Percentiles rank a stretch among this genome's conserved stretches.
Evolutionary conservation across 2,797 vertebrate species (phyloP).

Genomic region (Sebastes oblongus): DNA sequence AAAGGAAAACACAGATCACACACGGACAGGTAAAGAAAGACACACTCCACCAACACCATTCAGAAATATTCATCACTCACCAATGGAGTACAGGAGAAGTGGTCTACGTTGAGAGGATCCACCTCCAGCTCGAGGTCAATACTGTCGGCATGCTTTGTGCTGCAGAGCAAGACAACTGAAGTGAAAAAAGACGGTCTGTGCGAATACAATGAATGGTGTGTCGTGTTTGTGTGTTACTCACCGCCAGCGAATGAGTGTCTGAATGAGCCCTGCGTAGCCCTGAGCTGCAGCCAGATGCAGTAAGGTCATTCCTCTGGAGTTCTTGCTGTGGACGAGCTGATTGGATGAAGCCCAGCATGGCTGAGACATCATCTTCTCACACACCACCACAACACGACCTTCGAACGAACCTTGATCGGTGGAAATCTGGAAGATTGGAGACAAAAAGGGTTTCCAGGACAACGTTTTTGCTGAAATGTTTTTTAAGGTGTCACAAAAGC

Average conservation of each 20-base stretch:
- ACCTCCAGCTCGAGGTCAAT: constrained; percentile 98
- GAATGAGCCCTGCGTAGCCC: constrained; percentile 96
- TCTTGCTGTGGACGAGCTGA: constrained; percentile 96
- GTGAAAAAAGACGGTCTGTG: constrained; percentile 15
- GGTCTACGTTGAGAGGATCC: constrained; percentile 97
- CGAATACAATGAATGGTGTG: not conserved
- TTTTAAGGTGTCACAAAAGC: not conserved
- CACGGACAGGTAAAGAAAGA: constrained; percentile 4
- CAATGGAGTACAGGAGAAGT: constrained; percentile 98
- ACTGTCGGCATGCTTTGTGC: constrained; percentile 96
- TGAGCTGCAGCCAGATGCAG: constrained; percentile 94
- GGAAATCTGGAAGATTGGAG: constrained; percentile 60
- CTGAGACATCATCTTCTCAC: constrained; percentile 99
- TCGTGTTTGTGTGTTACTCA: constrained; percentile 71
- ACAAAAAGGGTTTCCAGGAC: not conserved
- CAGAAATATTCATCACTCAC: constrained; percentile 78
- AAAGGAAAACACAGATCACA: constrained; percentile 21
- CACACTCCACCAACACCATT: not conserved
- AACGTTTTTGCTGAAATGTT: not conserved
- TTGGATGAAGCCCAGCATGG: constrained; percentile 97
- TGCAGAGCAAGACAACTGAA: constrained; percentile 61
- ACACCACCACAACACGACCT: constrained; percentile 96
- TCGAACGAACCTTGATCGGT: constrained; percentile 91
- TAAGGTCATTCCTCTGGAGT: constrained; percentile 96
- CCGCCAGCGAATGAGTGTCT: constrained; percentile 99